Evolutionary conservation across 2,113 vertebrate species (phyloP).

Genomic region (Nannobrachium achirus): DNA sequence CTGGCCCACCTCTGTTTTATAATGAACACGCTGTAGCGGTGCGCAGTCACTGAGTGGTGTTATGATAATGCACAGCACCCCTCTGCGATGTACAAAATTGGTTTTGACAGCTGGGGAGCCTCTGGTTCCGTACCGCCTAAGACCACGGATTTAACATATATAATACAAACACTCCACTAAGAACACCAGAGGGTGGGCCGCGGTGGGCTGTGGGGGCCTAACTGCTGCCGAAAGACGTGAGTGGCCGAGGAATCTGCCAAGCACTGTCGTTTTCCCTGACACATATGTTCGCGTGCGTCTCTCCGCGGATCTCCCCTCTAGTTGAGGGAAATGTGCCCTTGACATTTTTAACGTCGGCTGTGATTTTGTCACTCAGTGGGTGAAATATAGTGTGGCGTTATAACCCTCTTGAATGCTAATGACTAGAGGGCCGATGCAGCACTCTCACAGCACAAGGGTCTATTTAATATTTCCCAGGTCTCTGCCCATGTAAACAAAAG

Average conservation of each 20-base stretch:
- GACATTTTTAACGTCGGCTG: constrained; percentile 68
- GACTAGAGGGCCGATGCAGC: constrained; percentile 22
- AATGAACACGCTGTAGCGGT: constrained; percentile 59
- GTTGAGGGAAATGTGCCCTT: constrained; percentile 70
- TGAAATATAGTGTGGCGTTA: constrained; percentile 45
- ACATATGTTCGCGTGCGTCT: constrained; percentile 52
- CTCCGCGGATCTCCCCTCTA: constrained; percentile 63
- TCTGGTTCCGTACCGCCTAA: constrained; percentile 55
- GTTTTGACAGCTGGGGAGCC: constrained; percentile 70
- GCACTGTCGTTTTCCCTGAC: constrained; percentile 62
- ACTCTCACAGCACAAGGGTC: constrained; percentile 35
- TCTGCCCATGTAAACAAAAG: constrained; percentile 36
- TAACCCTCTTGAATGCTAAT: constrained; percentile 55
- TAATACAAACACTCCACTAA: constrained; percentile 41
- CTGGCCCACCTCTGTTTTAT: constrained; percentile 60
- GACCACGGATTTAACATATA: constrained; percentile 64
- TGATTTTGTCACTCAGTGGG: constrained; percentile 76
- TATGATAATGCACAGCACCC: constrained; percentile 70
- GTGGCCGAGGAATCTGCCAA: constrained; percentile 70
- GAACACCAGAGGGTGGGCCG: not conserved
- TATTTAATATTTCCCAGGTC: constrained; percentile 27
- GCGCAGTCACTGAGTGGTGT: constrained; percentile 62
- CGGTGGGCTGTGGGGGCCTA: not conserved
- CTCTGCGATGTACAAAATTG: constrained; percentile 70
- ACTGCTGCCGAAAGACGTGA: constrained; percentile 64